Base-by-base conservation (phyloP, 2,888 invertebrate genomes). In the Elegia similella region DNA sequence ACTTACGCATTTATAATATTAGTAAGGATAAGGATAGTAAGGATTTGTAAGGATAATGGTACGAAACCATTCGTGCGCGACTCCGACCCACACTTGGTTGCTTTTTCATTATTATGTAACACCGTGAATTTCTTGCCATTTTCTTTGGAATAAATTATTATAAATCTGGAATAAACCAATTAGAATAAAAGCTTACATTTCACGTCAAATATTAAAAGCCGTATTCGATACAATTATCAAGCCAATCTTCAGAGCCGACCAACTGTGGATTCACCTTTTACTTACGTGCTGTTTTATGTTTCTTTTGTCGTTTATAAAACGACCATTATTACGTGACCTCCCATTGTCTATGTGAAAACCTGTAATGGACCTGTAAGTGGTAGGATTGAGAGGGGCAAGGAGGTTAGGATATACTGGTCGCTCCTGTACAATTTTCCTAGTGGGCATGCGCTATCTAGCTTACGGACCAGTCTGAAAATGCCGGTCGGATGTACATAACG, bases 231-330 rank as follows among this genome's bases (percentile, higher is more conserved):
- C 52, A 61, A 68, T 62, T 56, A 70, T 58, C 50, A 58, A 56
- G 43, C 55, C 55, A 59, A 64, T 58, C 56, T 43, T 64, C 12
- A 72, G 71, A 72, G 67, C 68, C 67, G 70, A 88, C 88, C 88
- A 88, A 86, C 88, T 88, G 88, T 88, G 81, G 89, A 77, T 81
- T 84, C 83, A 57, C 57, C 60, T 74, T 72, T 70, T 69, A 23
- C 23, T 72, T 62, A 65, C 66, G 65, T 70, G 65, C 65, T 56
- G 56, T 56, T 63, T 63, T 64, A 66, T 65, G 65, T 70, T 69
- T 72, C 72, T 66, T 76, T 67, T 69, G 67, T 71, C 65, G 59
- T 65, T 61, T 59, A 62, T 54, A 32, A 53, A 50, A 57, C 55
- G 52, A 61, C 59, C 85, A 81, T 80, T 15, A 56, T 15, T 58